Base-by-base conservation (phyloP, 1,140 invertebrate genomes). In the Xylocopa sonorina region DNA sequence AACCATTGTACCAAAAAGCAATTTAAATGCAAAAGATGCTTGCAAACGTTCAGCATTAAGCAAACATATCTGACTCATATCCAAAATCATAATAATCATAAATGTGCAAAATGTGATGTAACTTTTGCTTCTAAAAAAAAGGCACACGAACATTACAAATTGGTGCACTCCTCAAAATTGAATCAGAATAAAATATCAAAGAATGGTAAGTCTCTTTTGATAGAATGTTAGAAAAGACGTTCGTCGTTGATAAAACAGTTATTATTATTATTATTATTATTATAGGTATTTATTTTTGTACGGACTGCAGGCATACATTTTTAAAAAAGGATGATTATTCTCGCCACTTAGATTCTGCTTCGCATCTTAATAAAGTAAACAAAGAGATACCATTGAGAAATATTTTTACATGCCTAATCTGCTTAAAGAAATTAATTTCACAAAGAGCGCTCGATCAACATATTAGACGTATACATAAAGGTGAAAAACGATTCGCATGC, bases 21-120 rank as follows among this genome's bases (percentile, higher is more conserved):
- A 29, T 93, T 89, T 69, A 89, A 89, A 64, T 93, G 92, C 50
- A 82, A 87, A 5, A 86, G 82, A 75, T 93, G 92, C 79, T 88
- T 81, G 0, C 88, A 91, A 69, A 86, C 85, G 21, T 93, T 93
- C 75, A 87, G 87, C 9, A 88, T 90, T 18, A 84, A 91, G 43
- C 90, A 92, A 58, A 92, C 91, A 53, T 92, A 91, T 83, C 68
- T 91, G 9, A 83, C 86, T 34, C 92, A 93, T 75, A 89, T 93
- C 41, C 87, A 92, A 58, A 90, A 91, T 82, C 91, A 92, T 72
- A 85, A 91, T 69, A 90, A 88, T 66, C 88, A 92, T 50, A 91
- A 91, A 80, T 92, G 91, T 81, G 58, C 89, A 5, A 88, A 85
- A 0, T 92, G 91, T 32, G 86, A 91, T 21, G 87, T 89, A 38